Evolutionary conservation across 2,797 vertebrate genomes (phyloP).

Genomic region (Hydrophis major): DNA sequence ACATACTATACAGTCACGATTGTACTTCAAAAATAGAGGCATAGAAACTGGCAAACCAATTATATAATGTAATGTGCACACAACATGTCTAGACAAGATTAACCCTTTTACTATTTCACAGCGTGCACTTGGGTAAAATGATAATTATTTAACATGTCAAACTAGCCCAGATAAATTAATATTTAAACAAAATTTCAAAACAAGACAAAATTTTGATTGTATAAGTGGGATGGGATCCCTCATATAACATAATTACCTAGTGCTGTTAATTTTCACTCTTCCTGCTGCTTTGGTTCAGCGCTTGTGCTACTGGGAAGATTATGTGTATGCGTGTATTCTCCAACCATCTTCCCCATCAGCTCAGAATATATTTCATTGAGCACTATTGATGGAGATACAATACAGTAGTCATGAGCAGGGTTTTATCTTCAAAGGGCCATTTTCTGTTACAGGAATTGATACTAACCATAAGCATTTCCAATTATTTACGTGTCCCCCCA

Average conservation of each 20-base stretch:
- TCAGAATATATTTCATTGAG: background rate
- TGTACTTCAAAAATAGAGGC: background rate
- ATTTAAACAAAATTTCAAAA: background rate
- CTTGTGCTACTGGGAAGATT: background rate
- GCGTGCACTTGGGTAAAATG: background rate
- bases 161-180: accelerated
- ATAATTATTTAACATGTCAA: background rate
- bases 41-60: background rate
- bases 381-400: background rate
- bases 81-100: background rate
- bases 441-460: background rate
- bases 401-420: background rate
- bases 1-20: background rate
- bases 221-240: background rate
- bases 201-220: background rate
- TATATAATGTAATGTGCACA: background rate
- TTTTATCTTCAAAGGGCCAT: background rate
- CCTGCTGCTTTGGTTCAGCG: background rate
- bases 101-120: background rate
- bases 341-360: accelerated
- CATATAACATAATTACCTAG: background rate
- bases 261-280: background rate
- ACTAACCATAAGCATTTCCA: background rate
- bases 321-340: accelerated
- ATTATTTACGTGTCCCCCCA: background rate